These are phyloP conservation scores for Rosalia funebris DNA, from an alignment of 2,888 invertebrate species.

Conservation along the genomic window DNA sequence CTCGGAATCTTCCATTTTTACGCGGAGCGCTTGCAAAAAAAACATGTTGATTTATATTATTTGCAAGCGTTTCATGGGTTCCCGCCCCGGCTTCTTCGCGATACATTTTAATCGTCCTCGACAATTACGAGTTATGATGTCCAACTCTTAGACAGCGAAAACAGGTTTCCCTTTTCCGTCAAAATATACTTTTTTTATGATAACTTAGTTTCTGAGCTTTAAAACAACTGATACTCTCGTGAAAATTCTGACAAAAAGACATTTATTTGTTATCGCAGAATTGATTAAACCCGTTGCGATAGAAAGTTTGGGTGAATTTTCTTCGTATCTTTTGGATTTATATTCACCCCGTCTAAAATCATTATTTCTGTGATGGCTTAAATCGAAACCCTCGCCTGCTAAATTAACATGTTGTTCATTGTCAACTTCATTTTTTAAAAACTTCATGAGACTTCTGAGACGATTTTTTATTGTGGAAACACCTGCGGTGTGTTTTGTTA, in stretches of 20 bases:
- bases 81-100: not conserved
- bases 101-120: not conserved
- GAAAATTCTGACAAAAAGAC: slow-evolving; percentile 25
- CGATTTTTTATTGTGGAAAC: not conserved
- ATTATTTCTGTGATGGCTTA: too few species aligned
- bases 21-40: not conserved
- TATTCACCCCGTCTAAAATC: too few species aligned
- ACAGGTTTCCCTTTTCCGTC: not conserved
- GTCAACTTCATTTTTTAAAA: not conserved
- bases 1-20: not conserved
- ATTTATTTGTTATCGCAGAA: slow-evolving; percentile 8
- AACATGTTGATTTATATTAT: not conserved
- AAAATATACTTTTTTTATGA: not conserved
- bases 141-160: not conserved
- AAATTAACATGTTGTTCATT: not conserved
- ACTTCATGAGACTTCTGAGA: not conserved
- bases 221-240: not conserved
- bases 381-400: slow-evolving; percentile 29
- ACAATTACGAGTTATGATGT: not conserved
- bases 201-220: not conserved
- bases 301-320: too few species aligned
- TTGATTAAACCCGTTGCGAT: slow-evolving; percentile 27
- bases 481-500: too few species aligned
- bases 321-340: too few species aligned
- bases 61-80: not conserved